Percentiles rank a stretch among this genome's conserved stretches.
Conservation (phyloP, 2,113 vertebrate genomes). For the Corydoras sp. region DNA sequence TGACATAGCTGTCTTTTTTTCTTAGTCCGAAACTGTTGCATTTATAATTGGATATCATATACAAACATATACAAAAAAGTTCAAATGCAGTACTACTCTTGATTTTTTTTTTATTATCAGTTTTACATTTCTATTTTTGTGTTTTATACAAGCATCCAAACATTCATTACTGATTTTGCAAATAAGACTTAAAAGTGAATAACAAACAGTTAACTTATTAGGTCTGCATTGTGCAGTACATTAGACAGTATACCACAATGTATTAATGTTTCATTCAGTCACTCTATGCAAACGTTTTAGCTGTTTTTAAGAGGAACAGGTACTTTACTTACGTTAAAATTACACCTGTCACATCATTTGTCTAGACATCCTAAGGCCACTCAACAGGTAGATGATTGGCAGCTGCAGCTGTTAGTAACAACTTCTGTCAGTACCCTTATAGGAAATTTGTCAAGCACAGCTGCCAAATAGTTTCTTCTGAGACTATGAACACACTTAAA, state of each 20-base stretch:
- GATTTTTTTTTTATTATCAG: too few species aligned
- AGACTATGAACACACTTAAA: conserved; percentile 28
- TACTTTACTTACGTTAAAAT: conserved; percentile 40
- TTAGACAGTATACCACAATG: not conserved
- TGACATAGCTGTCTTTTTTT: not conserved
- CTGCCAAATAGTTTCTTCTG: conserved; percentile 41
- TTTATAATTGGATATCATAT: not conserved
- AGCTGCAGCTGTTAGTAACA: conserved; percentile 39
- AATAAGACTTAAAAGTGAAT: not conserved
- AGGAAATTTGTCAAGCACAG: conserved; percentile 31
- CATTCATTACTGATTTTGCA: not conserved
- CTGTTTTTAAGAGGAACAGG: conserved; percentile 36
- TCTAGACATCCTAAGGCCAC: conserved; percentile 41
- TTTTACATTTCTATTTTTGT: too few species aligned
- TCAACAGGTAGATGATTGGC: conserved; percentile 47
- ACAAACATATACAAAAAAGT: too few species aligned
- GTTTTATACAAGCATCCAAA: not conserved
- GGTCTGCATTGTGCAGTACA: conserved; percentile 9
- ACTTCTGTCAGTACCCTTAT: conserved; percentile 29
- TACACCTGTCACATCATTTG: conserved; percentile 48
- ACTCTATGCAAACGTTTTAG: conserved; percentile 15
- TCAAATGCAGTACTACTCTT: too few species aligned
- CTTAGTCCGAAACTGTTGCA: conserved; percentile 23
- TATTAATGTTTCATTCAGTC: conserved; percentile 11
- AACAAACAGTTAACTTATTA: conserved; percentile 15